A percentile compares a stretch with the other conserved stretches of the same genome.
phyloP scores from a whole-genome alignment of 2,113 vertebrate genomes.

The Notarius quadriscutis region DNA sequence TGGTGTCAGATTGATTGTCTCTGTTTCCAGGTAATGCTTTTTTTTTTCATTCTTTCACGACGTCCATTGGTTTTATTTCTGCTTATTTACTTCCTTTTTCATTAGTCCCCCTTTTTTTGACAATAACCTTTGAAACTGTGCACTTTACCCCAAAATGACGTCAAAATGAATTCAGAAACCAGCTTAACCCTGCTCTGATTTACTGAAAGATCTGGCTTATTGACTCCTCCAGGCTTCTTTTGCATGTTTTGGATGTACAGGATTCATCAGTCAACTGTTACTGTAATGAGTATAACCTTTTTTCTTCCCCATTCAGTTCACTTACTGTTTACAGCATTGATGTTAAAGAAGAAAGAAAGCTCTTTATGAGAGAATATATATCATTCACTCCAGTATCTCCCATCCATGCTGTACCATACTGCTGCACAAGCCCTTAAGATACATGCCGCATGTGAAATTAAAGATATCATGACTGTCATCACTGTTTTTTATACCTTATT shows the following conservation, averaged over 20 bases:
- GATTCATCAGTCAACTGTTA: slow-evolving; percentile 24
- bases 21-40: slow-evolving; percentile 24
- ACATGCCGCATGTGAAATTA: background rate
- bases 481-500: background rate
- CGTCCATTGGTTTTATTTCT: slow-evolving; percentile 31
- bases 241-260: slow-evolving; percentile 5
- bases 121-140: slow-evolving; percentile 18
- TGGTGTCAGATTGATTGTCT: slow-evolving; percentile 50
- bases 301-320: background rate
- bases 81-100: slow-evolving; percentile 38
- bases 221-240: slow-evolving; percentile 6
- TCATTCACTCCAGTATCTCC: slow-evolving; percentile 6
- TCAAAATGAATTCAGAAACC: background rate
- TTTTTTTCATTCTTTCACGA: background rate
- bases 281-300: background rate
- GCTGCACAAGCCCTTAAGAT: background rate
- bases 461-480: background rate
- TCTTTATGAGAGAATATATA: slow-evolving; percentile 1
- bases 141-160: slow-evolving; percentile 7
- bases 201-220: slow-evolving; percentile 3
- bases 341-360: background rate
- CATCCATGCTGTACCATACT: slow-evolving; percentile 1
- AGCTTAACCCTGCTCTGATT: background rate
- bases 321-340: background rate
- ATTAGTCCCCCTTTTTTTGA: slow-evolving; percentile 23